These are phyloP conservation scores for Phaedon cochleariae DNA, from an alignment of 2,888 invertebrate genomes.

Conservation along the genomic window DNA sequence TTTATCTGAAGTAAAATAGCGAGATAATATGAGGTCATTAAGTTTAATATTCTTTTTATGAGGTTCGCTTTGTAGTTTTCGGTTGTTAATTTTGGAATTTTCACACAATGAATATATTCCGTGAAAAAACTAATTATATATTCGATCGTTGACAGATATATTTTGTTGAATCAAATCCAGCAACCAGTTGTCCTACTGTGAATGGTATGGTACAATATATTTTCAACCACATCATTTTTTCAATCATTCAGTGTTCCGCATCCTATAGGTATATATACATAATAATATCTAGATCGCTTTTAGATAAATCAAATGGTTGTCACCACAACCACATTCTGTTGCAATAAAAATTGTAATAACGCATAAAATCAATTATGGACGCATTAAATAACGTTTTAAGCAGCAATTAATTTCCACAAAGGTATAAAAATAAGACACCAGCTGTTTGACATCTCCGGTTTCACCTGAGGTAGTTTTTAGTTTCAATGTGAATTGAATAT, in stretches of 20 bases:
- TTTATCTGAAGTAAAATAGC: conserved; percentile 2
- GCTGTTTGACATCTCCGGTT: conserved; percentile 39
- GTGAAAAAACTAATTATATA: too few relatives aligned
- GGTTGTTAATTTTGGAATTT: background rate
- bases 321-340: background rate
- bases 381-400: conserved; percentile 35
- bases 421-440: conserved; percentile 35
- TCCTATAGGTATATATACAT: too few relatives aligned
- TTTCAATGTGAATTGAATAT: conserved; percentile 46
- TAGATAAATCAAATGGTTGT: background rate
- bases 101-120: too few relatives aligned
- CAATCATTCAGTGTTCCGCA: background rate
- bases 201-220: too few relatives aligned
- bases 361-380: conserved; percentile 39
- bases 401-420: conserved; percentile 37
- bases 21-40: conserved; percentile 19
- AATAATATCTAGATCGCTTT: too few relatives aligned
- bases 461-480: conserved; percentile 44
- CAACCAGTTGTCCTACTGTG: too few relatives aligned
- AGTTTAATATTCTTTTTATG: conserved; percentile 1
- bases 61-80: background rate
- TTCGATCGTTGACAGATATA: too few relatives aligned
- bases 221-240: too few relatives aligned
- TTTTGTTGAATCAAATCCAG: too few relatives aligned
- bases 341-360: conserved; percentile 23